Evolutionary conservation across 2,797 vertebrate genomes (phyloP).

Genomic region (Sarcoramphus papa): DNA sequence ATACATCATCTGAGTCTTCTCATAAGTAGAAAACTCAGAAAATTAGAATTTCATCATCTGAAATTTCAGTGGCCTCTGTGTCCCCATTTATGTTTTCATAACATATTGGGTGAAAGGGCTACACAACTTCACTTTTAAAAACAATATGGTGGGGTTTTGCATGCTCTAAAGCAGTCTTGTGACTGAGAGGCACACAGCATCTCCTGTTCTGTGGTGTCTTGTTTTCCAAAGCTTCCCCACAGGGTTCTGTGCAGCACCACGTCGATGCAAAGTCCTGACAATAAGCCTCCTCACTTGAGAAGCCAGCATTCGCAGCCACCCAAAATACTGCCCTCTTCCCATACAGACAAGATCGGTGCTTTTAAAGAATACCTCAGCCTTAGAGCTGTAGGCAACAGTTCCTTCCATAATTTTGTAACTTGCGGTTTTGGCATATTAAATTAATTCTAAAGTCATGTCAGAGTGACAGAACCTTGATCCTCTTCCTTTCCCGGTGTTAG

Average conservation of each 20-base stretch:
- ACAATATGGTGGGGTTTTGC: not conserved
- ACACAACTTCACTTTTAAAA: not conserved
- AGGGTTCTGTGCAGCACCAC: not conserved
- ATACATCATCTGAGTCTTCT: not conserved
- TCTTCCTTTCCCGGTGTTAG: not conserved
- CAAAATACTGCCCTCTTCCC: not conserved
- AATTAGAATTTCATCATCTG: not conserved
- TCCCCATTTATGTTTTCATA: not conserved
- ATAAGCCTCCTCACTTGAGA: not conserved
- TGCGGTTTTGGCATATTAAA: not conserved
- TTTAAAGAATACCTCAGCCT: not conserved
- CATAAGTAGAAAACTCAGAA: not conserved
- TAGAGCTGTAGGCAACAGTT: not conserved
- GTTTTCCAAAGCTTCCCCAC: not conserved
- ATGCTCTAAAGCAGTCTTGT: not conserved
- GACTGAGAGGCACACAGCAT: not conserved
- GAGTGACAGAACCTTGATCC: not conserved
- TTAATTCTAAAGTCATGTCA: not conserved
- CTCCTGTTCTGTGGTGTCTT: not conserved
- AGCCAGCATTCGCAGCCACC: not conserved
- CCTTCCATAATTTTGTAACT: not conserved
- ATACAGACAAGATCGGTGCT: not conserved
- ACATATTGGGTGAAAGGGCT: not conserved
- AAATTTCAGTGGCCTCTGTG: not conserved
- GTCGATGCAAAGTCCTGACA: not conserved